These are phyloP conservation scores for Platorchestia sp. DNA, from an alignment of 1,140 invertebrate genomes.

Conservation along the genomic window DNA sequence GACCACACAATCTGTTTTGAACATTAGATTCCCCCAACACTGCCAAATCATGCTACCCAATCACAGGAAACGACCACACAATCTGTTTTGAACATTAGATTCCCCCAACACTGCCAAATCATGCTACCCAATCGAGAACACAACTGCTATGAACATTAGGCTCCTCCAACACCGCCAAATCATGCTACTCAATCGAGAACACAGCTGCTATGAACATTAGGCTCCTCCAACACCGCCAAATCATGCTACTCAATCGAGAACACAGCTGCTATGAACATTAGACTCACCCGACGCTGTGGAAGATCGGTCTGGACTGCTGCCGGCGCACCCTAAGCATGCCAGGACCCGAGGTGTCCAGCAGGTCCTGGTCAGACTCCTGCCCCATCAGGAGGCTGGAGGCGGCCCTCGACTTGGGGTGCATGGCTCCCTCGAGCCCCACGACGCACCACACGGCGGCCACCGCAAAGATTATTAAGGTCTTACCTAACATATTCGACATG, in stretches of 20 bases:
- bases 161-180: too few species aligned
- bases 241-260: too few species aligned
- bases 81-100: too few species aligned
- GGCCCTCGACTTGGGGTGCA: conserved; percentile 22
- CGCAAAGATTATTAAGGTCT: neutral
- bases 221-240: too few species aligned
- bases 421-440: neutral
- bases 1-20: too few species aligned
- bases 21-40: too few species aligned
- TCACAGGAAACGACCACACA: too few species aligned
- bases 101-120: too few species aligned
- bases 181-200: too few species aligned
- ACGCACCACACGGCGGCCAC: neutral
- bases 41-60: too few species aligned
- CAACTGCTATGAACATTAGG: too few species aligned
- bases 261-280: neutral
- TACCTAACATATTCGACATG: neutral
- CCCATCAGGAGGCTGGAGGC: neutral
- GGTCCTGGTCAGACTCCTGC: neutral
- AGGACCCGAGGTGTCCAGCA: neutral
- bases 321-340: neutral
- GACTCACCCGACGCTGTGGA: neutral
- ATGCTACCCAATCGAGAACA: too few species aligned
- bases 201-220: neutral
- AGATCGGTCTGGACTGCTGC: neutral